A percentile compares a stretch with the other conserved stretches of the same genome.
Conservation (phyloP, 2,797 vertebrate genomes). For the Helarctos malayanus region DNA sequence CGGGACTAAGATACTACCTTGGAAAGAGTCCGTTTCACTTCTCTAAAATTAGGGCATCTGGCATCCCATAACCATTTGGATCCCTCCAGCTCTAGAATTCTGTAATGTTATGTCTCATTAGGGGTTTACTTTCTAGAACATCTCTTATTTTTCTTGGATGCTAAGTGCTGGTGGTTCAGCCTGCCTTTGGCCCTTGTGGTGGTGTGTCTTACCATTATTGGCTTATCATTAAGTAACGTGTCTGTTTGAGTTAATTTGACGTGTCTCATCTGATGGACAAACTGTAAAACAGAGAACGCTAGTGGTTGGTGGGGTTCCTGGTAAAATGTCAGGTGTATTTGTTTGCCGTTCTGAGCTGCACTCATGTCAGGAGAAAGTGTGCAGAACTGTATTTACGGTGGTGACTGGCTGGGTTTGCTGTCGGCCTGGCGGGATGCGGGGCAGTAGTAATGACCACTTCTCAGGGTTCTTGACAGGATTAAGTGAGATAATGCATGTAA, state of each 20-base stretch:
- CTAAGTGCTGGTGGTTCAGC: neutral
- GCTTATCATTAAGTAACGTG: neutral
- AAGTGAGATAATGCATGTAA: fast-evolving
- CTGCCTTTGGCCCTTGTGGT: neutral
- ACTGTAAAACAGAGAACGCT: fast-evolving
- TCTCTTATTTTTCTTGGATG: too few species aligned
- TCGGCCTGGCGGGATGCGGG: fast-evolving
- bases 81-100: neutral
- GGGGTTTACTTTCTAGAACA: neutral
- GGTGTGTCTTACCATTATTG: neutral
- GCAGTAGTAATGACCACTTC: fast-evolving
- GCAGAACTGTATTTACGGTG: fast-evolving
- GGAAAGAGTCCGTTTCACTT: neutral
- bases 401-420: neutral
- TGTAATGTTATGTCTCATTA: neutral
- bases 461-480: fast-evolving
- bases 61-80: neutral
- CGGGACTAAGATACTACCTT: neutral
- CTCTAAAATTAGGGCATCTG: neutral
- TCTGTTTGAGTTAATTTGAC: neutral
- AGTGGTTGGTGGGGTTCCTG: neutral
- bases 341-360: neutral
- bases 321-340: neutral
- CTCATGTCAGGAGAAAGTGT: too few species aligned
- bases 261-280: neutral